Base-by-base conservation (phyloP, 2,888 invertebrate genomes). In the Buathra laborator region DNA sequence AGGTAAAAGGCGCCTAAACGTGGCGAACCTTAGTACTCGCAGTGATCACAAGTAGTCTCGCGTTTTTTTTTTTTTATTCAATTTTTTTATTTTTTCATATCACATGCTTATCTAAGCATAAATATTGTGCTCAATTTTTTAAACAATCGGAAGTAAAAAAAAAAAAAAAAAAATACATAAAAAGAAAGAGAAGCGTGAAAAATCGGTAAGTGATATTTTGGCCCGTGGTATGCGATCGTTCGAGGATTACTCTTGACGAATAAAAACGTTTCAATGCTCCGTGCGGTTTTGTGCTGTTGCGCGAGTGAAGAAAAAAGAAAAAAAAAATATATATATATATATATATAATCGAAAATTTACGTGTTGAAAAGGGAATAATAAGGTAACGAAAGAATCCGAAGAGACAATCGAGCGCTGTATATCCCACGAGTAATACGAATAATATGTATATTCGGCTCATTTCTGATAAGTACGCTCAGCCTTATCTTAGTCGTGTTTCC, bases 71-170 rank as follows among this genome's bases (percentile, higher is more conserved):
- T 64, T 67, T 9, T 64, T 44, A n/a, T 24, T 71, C 29, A 43
- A 24, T 48, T 67, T 32, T 43, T 19, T 46, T 7, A 62, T 62
- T 77, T 68, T 70, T 75, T 75, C 43, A 59, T 85, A 86, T 87
- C 83, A 87, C 87, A 87, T 81, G 71, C 71, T 80, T 64, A 62
- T 72, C 70, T 71, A 85, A 75, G 79, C 85, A 72, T 82, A 79
- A 48, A 85, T 29, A 75, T 85, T 85, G 85, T 85, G 85, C 85
- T 85, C 70, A 62, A 85, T 75, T 68, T 75, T 82, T 79, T 74
- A 46, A 72, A 74, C 51, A 68, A 74, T 46, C 29, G 29, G 6
- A 56, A 12, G 51, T 4, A 59, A 32, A 56, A 67, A 53, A 80
- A 59, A 32, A 56, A 67, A 53, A 80, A 59, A 72, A 59, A 67